phyloP scores from a whole-genome alignment of 2,797 vertebrate genomes.

The Apogon talboti region DNA sequence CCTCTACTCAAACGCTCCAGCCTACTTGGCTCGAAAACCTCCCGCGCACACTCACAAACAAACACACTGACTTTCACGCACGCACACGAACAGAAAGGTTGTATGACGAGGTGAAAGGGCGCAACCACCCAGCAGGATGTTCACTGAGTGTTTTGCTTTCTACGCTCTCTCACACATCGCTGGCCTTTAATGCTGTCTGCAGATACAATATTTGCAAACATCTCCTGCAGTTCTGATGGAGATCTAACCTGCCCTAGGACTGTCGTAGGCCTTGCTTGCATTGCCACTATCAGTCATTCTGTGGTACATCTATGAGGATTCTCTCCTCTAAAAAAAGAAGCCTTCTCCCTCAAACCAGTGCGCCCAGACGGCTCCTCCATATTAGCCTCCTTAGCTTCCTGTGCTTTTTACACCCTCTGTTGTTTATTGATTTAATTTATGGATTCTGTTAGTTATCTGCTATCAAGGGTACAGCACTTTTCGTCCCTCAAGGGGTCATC shows the following conservation, averaged over 20 bases:
- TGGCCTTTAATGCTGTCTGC: slow-evolving; percentile 52
- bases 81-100: slow-evolving; percentile 60
- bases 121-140: slow-evolving; percentile 77
- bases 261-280: slow-evolving; percentile 48
- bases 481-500: slow-evolving; percentile 69
- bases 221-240: slow-evolving; percentile 44
- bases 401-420: slow-evolving; percentile 75
- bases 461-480: slow-evolving; percentile 69
- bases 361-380: slow-evolving; percentile 52
- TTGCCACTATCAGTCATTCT: slow-evolving; percentile 41
- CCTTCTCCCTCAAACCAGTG: slow-evolving; percentile 41
- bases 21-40: slow-evolving; percentile 69
- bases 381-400: slow-evolving; percentile 72
- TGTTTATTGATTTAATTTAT: slow-evolving; percentile 79
- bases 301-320: slow-evolving; percentile 51
- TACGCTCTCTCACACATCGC: slow-evolving; percentile 48
- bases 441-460: slow-evolving; percentile 77
- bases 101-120: slow-evolving; percentile 72
- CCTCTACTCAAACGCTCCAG: slow-evolving; percentile 69
- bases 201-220: slow-evolving; percentile 60
- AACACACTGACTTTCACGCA: slow-evolving; percentile 40
- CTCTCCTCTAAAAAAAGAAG: slow-evolving; percentile 39
- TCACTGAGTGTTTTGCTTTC: slow-evolving; percentile 69
- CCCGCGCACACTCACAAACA: slow-evolving; percentile 63
- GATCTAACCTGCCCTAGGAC: slow-evolving; percentile 46